Percentiles rank a stretch among this genome's conserved stretches.
phyloP scores from a whole-genome alignment of 2,888 invertebrate species.

The Caenorhabditis uteleia region DNA sequence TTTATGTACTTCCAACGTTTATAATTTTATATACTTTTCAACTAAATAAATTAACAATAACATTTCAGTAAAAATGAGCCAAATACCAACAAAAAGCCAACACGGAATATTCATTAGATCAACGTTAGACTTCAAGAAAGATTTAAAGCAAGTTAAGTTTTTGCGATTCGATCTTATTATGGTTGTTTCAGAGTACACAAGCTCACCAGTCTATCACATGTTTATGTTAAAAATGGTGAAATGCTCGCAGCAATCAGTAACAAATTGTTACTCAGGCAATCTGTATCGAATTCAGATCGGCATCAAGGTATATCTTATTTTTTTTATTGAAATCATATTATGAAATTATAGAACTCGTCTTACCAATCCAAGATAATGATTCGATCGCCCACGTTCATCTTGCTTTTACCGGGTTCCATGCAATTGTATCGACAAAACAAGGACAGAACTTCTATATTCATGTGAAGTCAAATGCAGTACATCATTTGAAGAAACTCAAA shows the following conservation, averaged over 20 bases:
- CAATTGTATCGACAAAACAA: constrained; percentile 53
- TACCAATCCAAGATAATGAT: constrained; percentile 45
- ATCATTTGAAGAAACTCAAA: constrained; percentile 53
- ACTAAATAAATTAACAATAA: too few species aligned
- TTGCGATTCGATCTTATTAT: background rate
- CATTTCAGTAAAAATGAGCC: too few species aligned
- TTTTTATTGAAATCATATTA: background rate
- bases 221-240: constrained; percentile 39
- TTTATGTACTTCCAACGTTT: too few species aligned
- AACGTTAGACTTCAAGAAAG: constrained; percentile 38
- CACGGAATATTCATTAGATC: constrained; percentile 45
- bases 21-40: too few species aligned
- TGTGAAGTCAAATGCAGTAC: constrained; percentile 34
- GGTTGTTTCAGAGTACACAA: constrained; percentile 17
- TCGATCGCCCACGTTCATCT: constrained; percentile 56
- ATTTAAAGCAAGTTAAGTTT: constrained; percentile 34
- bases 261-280: constrained; percentile 20
- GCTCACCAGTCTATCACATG: constrained; percentile 15
- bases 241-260: constrained; percentile 34
- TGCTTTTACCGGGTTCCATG: constrained; percentile 57
- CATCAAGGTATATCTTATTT: constrained; percentile 14
- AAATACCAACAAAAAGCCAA: constrained; percentile 9
- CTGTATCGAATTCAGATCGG: constrained; percentile 21
- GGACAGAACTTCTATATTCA: constrained; percentile 66
- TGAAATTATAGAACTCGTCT: constrained; percentile 41